Evolutionary conservation across 2,113 vertebrate genomes (phyloP).

Genomic region (Alligator mississippiensis): DNA sequence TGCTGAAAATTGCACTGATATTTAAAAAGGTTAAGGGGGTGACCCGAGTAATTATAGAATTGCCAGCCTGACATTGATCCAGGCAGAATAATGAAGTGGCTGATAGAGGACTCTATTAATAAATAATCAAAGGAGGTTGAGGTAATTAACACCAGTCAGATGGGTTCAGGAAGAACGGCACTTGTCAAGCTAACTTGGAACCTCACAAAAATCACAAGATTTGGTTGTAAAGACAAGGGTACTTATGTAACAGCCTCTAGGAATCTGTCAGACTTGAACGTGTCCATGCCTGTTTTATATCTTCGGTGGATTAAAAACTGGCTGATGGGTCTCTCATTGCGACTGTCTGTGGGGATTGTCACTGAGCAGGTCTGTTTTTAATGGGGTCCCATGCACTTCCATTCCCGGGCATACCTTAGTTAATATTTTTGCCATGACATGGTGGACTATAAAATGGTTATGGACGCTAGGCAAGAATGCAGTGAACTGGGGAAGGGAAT

Average conservation of each 20-base stretch:
- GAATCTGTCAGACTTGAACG: neutral
- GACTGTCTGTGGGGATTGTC: neutral
- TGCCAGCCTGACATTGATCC: neutral
- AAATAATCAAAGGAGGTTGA: neutral
- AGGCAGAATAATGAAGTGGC: neutral
- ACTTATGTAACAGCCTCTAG: neutral
- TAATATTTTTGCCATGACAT: neutral
- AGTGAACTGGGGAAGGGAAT: neutral
- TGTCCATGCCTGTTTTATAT: neutral
- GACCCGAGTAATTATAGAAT: neutral
- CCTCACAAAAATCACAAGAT: neutral
- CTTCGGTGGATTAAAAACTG: neutral
- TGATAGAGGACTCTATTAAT: neutral
- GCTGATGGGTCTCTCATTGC: neutral
- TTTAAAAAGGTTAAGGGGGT: neutral
- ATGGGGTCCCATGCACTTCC: neutral
- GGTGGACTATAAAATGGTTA: neutral
- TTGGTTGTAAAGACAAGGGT: neutral
- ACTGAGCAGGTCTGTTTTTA: neutral
- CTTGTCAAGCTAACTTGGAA: neutral
- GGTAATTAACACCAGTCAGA: neutral
- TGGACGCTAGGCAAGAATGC: neutral
- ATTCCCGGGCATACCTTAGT: neutral
- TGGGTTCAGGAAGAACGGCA: neutral
- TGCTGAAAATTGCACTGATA: accelerated